Evolutionary conservation across 2,113 vertebrate species (phyloP), one percentile per base, ranked within the genome.

Genomic region (Aegithalos caudatus): DNA sequence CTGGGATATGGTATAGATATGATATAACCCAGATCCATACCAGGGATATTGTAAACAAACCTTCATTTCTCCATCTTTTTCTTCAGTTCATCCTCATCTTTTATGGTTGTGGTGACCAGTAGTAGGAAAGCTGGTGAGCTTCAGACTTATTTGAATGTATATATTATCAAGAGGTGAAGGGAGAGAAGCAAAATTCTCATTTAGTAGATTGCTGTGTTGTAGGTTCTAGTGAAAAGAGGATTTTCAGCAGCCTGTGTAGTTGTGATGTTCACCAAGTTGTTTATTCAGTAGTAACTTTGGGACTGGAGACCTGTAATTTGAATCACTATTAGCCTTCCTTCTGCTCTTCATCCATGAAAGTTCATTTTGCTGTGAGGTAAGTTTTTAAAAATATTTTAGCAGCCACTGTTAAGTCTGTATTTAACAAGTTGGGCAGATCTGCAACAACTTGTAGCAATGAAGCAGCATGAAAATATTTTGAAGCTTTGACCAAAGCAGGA

Each of bases 1-100:
- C 31, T 66, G 25, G 19, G 28, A 51, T 45, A 31, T 44, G 40
- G 11, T 38, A 47, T n/a, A n/a, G n/a, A n/a, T n/a, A n/a, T n/a
- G n/a, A n/a, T n/a, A n/a, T n/a, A n/a, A n/a, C n/a, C 14, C 45
- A 70, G 56, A 20, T 45, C 29, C 0, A 1, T 57, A 40, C 6
- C 31, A 70, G 25, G 19, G 28, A 51, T 45, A 31, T 44, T 40
- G 11, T 38, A 47, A 86, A 72, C 6, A 54, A 83, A 83, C 53
- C 19, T 66, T 85, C 27, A 23, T 73, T 80, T 69, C 19, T 47
- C 17, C 24, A 10, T 47, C 11, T 92, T 88, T 47, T 69, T 64
- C 64, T 77, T 18, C 24, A 38, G 19, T 25, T 28, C 9, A 10
- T 66, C 28, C n/a, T 94, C 0, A 0, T 81, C n/a, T 60, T 77